Conservation (phyloP, 2,797 vertebrate species). For the Chiloscyllium punctatum region DNA sequence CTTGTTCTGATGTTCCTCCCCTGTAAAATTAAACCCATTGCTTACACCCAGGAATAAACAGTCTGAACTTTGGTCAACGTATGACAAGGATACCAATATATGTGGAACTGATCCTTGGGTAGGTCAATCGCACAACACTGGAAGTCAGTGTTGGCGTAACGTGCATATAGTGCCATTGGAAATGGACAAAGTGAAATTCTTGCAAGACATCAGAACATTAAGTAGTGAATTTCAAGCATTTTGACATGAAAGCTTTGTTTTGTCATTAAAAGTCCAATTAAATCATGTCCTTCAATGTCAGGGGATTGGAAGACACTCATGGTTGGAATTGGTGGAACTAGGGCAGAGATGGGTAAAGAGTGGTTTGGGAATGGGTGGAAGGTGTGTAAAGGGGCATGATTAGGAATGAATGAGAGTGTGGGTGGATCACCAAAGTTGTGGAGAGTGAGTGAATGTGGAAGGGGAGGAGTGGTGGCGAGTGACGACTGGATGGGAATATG, state of each 20-base stretch:
- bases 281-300: not conserved
- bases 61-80: not conserved
- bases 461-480: not conserved
- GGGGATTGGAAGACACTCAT: not conserved
- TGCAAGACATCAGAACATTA: not conserved
- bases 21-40: not conserved
- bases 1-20: no score
- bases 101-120: not conserved
- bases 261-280: not conserved
- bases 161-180: not conserved
- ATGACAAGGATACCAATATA: not conserved
- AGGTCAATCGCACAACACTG: not conserved
- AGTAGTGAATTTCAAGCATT: not conserved
- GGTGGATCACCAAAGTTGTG: not conserved
- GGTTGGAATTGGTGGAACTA: not conserved
- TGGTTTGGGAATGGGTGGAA: no score
- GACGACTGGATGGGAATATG: no score
- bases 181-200: not conserved
- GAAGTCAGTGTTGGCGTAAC: not conserved
- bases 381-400: no score
- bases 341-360: not conserved
- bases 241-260: not conserved
- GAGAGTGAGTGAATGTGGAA: not conserved
- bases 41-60: not conserved
- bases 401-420: no score